These are phyloP conservation scores for Uloborus diversus DNA, from an alignment of 1,140 invertebrate species.

Conservation along the genomic window DNA sequence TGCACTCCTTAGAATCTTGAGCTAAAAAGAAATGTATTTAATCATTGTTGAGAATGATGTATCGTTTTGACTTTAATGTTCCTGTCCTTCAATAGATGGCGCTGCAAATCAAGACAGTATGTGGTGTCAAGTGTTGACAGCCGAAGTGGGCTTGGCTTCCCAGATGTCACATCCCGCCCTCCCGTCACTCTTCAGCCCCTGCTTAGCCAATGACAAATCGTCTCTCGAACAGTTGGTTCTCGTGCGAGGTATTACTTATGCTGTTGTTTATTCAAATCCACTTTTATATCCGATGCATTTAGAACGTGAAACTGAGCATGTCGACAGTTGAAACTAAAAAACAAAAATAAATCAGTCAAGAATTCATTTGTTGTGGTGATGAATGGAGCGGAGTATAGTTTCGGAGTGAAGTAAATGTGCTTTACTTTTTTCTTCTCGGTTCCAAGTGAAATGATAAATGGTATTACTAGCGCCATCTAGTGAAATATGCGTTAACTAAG, in stretches of 20 bases:
- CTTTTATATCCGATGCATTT: not conserved
- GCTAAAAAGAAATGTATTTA: not conserved
- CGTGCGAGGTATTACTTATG: constrained; percentile 36
- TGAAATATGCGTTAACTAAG: not conserved
- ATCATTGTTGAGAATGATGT: not conserved
- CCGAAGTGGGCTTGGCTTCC: constrained; percentile 17
- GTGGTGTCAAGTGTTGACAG: not conserved
- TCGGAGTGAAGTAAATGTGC: not conserved
- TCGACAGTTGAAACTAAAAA: not conserved
- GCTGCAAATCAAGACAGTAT: not conserved
- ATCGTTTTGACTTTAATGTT: not conserved
- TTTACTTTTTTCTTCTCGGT: not conserved
- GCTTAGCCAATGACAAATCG: constrained; percentile 54
- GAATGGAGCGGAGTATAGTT: constrained; percentile 7
- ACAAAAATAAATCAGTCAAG: not conserved
- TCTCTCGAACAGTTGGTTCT: constrained; percentile 33
- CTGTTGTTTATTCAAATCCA: constrained; percentile 40
- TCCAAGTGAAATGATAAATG: constrained; percentile 48
- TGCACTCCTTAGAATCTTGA: no score
- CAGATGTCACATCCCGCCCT: constrained; percentile 31
- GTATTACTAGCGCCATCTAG: constrained; percentile 39
- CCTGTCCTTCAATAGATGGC: constrained; percentile 12
- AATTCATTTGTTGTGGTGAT: not conserved
- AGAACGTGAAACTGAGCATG: not conserved
- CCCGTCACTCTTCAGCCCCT: constrained; percentile 33